A percentile compares a stretch with the other conserved stretches of the same genome.
phyloP scores from a whole-genome alignment of 2,113 vertebrate genomes.

The Colossoma macropomum region DNA sequence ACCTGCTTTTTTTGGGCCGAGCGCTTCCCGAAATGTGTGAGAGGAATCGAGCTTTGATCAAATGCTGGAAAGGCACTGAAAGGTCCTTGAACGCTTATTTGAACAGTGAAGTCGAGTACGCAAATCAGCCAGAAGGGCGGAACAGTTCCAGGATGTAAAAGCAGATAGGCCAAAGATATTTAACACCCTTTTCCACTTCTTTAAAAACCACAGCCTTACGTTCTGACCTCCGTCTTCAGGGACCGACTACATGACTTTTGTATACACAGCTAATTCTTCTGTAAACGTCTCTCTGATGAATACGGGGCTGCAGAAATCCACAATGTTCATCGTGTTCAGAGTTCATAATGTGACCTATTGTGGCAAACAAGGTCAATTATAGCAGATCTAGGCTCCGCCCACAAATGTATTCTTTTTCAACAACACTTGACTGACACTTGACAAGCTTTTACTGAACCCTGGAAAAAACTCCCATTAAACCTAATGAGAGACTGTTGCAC shows the following conservation, averaged over 20 bases:
- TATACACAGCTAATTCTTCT: conserved; percentile 7
- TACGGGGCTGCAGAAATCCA: neutral
- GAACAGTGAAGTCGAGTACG: conserved; percentile 43
- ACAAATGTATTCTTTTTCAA: too few relatives aligned
- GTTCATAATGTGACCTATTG: neutral
- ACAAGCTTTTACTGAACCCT: too few relatives aligned
- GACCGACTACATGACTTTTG: neutral
- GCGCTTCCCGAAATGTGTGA: conserved; percentile 46
- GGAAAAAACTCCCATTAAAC: too few relatives aligned
- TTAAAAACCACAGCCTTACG: neutral
- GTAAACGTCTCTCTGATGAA: neutral
- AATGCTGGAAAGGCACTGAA: conserved; percentile 66
- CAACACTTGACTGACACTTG: too few relatives aligned
- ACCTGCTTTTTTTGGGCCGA: conserved; percentile 66
- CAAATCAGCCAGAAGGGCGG: conserved; percentile 63
- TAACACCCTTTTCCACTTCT: neutral
- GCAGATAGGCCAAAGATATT: neutral
- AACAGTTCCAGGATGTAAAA: conserved; percentile 23
- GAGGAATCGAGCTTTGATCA: conserved; percentile 69
- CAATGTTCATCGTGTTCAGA: neutral
- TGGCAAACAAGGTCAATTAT: too few relatives aligned
- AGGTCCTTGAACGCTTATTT: conserved; percentile 15
- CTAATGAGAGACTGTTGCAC: too few relatives aligned
- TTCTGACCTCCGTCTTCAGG: neutral
- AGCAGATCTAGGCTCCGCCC: too few relatives aligned